Percentiles rank a stretch among this genome's conserved stretches.
Conservation (phyloP, 2,113 vertebrate species). For the Callorhinus ursinus region DNA sequence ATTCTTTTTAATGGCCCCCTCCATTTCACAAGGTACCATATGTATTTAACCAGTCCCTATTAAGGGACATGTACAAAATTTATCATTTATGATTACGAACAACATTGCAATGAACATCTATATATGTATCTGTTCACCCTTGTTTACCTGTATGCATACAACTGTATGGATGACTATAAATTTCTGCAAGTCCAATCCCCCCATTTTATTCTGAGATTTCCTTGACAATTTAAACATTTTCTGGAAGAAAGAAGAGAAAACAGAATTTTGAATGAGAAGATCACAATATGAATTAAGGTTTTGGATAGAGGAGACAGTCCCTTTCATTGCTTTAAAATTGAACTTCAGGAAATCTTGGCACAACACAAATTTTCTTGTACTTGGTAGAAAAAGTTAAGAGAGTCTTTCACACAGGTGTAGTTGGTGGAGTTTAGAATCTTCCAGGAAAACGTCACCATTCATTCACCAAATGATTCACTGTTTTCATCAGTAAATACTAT, state of each 20-base stretch:
- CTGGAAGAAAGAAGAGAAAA: neutral
- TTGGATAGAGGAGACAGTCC: neutral
- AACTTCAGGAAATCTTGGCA: neutral
- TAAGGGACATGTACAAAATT: neutral
- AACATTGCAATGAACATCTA: neutral
- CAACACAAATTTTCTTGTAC: neutral
- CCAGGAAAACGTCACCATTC: neutral
- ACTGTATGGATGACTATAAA: neutral
- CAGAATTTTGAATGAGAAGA: neutral
- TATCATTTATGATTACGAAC: neutral
- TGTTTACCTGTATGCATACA: neutral
- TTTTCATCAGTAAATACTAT: neutral
- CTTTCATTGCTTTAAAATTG: neutral
- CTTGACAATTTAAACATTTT: neutral
- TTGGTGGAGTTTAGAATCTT: neutral
- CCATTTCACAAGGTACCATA: neutral
- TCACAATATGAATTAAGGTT: slow-evolving; percentile 8
- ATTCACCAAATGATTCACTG: neutral
- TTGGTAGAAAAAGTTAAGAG: neutral
- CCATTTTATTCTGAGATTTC: slow-evolving; percentile 22
- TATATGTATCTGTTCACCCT: neutral
- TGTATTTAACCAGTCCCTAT: neutral
- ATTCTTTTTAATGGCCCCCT: neutral
- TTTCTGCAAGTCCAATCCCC: neutral
- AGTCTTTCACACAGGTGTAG: neutral